Percentiles rank a stretch among this genome's conserved stretches.
Conservation (phyloP, 2,797 vertebrate species). For the Pygocentrus nattereri region DNA sequence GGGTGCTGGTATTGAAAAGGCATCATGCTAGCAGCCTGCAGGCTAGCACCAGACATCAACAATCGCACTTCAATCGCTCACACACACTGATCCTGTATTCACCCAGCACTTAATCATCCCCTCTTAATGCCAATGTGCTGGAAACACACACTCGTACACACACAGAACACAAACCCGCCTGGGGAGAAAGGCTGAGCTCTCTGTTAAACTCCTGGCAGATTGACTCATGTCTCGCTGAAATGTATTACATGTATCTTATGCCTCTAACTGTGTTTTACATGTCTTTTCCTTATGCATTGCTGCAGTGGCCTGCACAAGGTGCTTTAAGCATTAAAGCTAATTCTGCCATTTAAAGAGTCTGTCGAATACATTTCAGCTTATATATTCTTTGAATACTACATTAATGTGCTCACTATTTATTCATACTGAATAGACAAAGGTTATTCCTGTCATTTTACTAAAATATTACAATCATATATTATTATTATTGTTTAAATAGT, state of each 20-base stretch:
- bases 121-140: slow-evolving; percentile 46
- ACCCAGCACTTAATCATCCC: slow-evolving; percentile 61
- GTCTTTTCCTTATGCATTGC: slow-evolving; percentile 30
- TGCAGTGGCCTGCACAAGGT: slow-evolving; percentile 58
- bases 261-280: slow-evolving; percentile 54
- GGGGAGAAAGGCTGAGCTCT: slow-evolving; percentile 56
- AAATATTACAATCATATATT: too few species aligned
- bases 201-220: slow-evolving; percentile 54
- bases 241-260: slow-evolving; percentile 58
- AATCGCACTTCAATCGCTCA: slow-evolving; percentile 63
- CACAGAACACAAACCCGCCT: slow-evolving; percentile 44
- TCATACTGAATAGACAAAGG: neutral
- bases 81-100: slow-evolving; percentile 58
- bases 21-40: slow-evolving; percentile 55
- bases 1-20: slow-evolving; percentile 55
- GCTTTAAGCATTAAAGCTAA: slow-evolving; percentile 33
- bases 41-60: slow-evolving; percentile 61
- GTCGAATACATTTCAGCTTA: neutral
- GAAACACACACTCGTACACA: slow-evolving; percentile 41
- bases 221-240: slow-evolving; percentile 56
- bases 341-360: slow-evolving; percentile 28
- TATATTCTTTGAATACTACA: neutral
- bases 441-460: neutral
- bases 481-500: too few species aligned
- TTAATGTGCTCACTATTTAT: slow-evolving; percentile 16